Conservation (phyloP, 2,797 vertebrate genomes). For the Atherinosoma microstoma region DNA sequence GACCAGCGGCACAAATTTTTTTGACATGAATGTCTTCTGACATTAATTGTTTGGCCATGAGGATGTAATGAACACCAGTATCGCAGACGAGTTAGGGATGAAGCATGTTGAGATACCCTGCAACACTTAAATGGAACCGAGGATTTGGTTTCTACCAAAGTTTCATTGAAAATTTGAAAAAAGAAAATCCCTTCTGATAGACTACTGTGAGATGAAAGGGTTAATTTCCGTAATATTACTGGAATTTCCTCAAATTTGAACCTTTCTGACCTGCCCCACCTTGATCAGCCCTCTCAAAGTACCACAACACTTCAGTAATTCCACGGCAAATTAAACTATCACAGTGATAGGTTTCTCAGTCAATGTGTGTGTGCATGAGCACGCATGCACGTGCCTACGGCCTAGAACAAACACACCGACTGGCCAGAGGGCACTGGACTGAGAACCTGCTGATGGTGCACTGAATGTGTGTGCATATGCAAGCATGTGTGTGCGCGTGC, state of each 20-base stretch:
- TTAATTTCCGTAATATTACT: background rate
- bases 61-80: too few species aligned
- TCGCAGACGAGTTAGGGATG: too few species aligned
- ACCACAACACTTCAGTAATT: slow-evolving; percentile 14
- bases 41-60: too few species aligned
- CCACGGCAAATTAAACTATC: slow-evolving; percentile 19
- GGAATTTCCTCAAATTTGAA: background rate
- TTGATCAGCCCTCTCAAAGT: background rate
- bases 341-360: slow-evolving; percentile 10
- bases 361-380: background rate
- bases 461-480: slow-evolving; percentile 34
- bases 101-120: background rate
- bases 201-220: background rate
- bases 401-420: slow-evolving; percentile 74
- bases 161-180: background rate
- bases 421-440: slow-evolving; percentile 67
- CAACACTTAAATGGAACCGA: background rate
- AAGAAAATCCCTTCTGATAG: background rate
- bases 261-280: background rate
- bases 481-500: slow-evolving; percentile 19
- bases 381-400: slow-evolving; percentile 58
- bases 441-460: slow-evolving; percentile 82
- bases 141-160: too few species aligned
- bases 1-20: too few species aligned
- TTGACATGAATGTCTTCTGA: too few species aligned